Base-by-base conservation (phyloP, 1,140 invertebrate species). In the Pomacea maculata region DNA sequence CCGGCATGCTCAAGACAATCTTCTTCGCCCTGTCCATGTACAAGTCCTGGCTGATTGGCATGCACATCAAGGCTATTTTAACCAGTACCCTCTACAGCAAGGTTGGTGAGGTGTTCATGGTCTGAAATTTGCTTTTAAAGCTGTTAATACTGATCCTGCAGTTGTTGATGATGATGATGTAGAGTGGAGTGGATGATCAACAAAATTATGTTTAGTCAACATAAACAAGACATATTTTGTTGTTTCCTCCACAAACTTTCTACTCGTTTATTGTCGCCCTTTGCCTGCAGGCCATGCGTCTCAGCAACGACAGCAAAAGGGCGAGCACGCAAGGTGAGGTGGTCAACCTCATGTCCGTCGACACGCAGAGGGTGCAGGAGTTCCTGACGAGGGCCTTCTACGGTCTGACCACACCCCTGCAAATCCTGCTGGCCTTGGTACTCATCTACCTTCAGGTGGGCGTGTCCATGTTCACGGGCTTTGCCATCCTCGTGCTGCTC, bases 401-500 rank as follows among this genome's bases (percentile, higher is more conserved):
- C 95, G 93, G 99, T 84, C 98, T 97, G 97, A 98, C 97, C 1
- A 96, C 96, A 5, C 97, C 97, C 0, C 90, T 98, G 9, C 96
- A 84, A 75, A 86, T 86, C 34, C 75, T 83, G 21, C 88, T 98
- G 21, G 95, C 96, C 0, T 90, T 98, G 17, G 97, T 95, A 85
- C 97, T 98, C 75, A 89, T 94, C 21, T 93, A 89, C 80, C 78
- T 87, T 25, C 85, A 87, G 94, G 84, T 90, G 93, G 70, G 92
- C 85, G 7, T 45, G 64, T 85, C 61, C 72, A 85, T 54, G 77
- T 85, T 91, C 14, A 86, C 85, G 75, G 90, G 90, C 29, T 71
- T 92, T 2, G 77, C 70, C 17, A 83, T 91, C 3, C 85, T 92
- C 81, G 68, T 92, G 19, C 34, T 92, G 5, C 80, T 91, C 71